These are phyloP conservation scores for Odocoileus virginianus DNA, from an alignment of 2,113 vertebrate genomes.

Conservation along the genomic window DNA sequence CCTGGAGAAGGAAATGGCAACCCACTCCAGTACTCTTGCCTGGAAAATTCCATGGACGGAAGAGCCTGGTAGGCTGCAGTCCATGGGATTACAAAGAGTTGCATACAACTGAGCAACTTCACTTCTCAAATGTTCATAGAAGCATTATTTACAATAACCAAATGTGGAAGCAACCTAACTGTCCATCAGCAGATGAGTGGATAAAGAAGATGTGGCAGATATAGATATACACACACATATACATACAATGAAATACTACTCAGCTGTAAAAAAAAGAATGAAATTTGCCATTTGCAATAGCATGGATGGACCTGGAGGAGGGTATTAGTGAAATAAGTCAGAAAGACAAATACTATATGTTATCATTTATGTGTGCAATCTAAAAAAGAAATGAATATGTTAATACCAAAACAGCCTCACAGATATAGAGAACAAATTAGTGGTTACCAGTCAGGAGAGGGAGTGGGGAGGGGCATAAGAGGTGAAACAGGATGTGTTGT, in stretches of 20 bases:
- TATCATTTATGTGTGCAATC: background rate
- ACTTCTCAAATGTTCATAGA: background rate
- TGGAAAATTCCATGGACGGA: background rate
- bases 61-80: background rate
- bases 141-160: background rate
- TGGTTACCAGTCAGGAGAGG: background rate
- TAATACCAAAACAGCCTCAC: background rate
- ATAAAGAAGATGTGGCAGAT: background rate
- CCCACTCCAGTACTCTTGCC: background rate
- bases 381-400: background rate
- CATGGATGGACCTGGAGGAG: background rate
- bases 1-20: background rate
- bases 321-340: background rate
- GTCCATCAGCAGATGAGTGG: background rate
- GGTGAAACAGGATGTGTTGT: background rate
- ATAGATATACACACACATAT: background rate
- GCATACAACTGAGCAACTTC: background rate
- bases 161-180: background rate
- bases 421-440: background rate
- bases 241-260: background rate
- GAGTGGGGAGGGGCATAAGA: background rate
- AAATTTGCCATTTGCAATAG: background rate
- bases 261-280: background rate
- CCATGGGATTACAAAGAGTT: background rate
- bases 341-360: background rate